phyloP scores from a whole-genome alignment of 2,888 invertebrate genomes.

The Cantharis rustica region DNA sequence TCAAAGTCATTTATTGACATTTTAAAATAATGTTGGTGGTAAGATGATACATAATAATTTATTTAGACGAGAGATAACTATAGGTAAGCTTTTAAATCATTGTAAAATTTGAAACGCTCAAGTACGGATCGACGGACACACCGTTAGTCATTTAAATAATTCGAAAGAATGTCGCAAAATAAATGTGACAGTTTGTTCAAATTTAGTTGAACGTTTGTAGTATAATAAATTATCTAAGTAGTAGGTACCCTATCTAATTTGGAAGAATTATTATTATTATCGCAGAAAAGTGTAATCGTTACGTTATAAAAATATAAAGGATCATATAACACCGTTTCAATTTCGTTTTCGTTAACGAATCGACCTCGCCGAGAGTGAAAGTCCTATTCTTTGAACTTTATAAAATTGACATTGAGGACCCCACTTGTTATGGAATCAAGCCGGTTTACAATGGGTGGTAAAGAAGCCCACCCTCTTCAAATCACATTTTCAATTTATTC shows the following conservation, averaged over 20 bases:
- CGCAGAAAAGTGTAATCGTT: not conserved
- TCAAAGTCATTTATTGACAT: no score
- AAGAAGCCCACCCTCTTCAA: slow-evolving; percentile 20
- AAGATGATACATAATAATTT: no score
- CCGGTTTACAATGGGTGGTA: slow-evolving; percentile 15
- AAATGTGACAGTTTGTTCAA: not conserved
- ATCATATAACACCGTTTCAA: slow-evolving; percentile 23
- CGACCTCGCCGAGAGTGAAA: slow-evolving; percentile 35
- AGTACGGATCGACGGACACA: not conserved
- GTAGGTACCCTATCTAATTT: not conserved
- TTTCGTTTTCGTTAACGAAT: slow-evolving; percentile 37
- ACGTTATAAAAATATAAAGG: not conserved
- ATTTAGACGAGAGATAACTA: no score
- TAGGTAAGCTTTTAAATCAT: no score
- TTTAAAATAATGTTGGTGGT: no score
- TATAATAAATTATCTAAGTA: not conserved
- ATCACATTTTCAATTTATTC: slow-evolving; percentile 10
- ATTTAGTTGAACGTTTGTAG: not conserved
- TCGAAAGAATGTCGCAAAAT: no score
- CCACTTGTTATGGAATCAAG: slow-evolving; percentile 21
- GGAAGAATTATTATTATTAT: not conserved
- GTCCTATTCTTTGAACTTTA: slow-evolving; percentile 29
- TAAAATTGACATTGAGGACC: slow-evolving; percentile 36
- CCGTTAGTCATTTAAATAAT: not conserved
- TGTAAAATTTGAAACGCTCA: not conserved